A percentile compares a stretch with the other conserved stretches of the same genome.
Conservation (phyloP, 2,797 vertebrate genomes). For the Pelochelys cantorii region DNA sequence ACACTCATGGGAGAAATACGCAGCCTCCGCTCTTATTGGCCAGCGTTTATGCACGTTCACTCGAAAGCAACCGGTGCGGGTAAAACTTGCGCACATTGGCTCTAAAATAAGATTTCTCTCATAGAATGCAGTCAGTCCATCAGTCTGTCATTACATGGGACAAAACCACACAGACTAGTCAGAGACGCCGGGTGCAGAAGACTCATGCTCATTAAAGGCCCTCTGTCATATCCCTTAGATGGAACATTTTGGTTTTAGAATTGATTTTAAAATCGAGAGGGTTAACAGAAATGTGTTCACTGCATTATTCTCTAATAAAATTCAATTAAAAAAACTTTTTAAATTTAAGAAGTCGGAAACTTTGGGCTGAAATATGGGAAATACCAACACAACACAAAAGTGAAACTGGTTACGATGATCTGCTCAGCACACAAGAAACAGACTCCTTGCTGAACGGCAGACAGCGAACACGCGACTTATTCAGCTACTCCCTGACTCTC, state of each 20-base stretch:
- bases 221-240: slow-evolving; percentile 39
- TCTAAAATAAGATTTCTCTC: slow-evolving; percentile 71
- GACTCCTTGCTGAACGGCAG: background rate
- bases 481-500: background rate
- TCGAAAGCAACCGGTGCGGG: slow-evolving; percentile 43
- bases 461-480: background rate
- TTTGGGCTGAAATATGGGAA: slow-evolving; percentile 40
- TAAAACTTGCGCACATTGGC: slow-evolving; percentile 52
- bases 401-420: slow-evolving; percentile 47
- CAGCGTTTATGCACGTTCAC: slow-evolving; percentile 38
- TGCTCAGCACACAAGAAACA: background rate
- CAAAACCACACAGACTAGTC: slow-evolving; percentile 34
- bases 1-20: background rate
- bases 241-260: slow-evolving; percentile 62
- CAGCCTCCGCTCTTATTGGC: background rate
- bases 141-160: slow-evolving; percentile 55
- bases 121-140: slow-evolving; percentile 41
- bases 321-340: slow-evolving; percentile 54
- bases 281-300: slow-evolving; percentile 65
- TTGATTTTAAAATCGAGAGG: slow-evolving; percentile 65
- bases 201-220: slow-evolving; percentile 58
- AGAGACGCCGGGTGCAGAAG: slow-evolving; percentile 60
- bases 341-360: slow-evolving; percentile 66
- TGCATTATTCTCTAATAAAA: slow-evolving; percentile 28
- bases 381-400: slow-evolving; percentile 62